Evolutionary conservation across 2,888 invertebrate species (phyloP), one percentile per base, ranked within the genome.

Genomic region (Prionchulus punctatus): DNA sequence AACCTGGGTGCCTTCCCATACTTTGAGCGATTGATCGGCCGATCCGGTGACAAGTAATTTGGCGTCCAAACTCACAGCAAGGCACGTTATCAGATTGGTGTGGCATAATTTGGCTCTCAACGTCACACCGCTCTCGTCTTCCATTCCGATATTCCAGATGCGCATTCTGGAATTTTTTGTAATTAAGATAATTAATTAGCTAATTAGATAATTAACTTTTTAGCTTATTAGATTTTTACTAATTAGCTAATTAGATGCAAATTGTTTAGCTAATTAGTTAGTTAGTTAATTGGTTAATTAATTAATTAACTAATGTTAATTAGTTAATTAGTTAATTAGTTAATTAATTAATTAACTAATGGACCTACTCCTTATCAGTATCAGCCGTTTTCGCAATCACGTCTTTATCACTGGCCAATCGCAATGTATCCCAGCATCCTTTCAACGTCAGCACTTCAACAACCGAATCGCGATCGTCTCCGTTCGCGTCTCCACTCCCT

Each of bases 1-100:
- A n/a, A n/a, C n/a, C n/a, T n/a, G n/a, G n/a, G 82, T 80, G 1
- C 86, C 78, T 69, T 88, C 86, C 90, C 90, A 91, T 2, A 91
- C 86, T 75, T 91, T 91, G 2, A 91, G 77, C 0, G 89, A 89
- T 82, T 84, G 85, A 69, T 91, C 91, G 68, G 83, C 80, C 0
- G 89, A 85, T 0, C 87, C 86, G 0, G 88, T 88, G 56, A 88
- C 85, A 2, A 88, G 79, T 60, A 84, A 82, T 59, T 83, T 80
- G 1, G 85, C 84, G 70, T 86, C 86, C 1, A 82, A 80, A 0
- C 86, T 87, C 23, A 86, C 78, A 7, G 84, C 84, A 62, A 85
- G 82, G 69, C 87, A 87, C 0, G 85, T 85, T 60, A 88, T 83
- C 52, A 85, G 80, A 65, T 86, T 86, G 1, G 84, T 83, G 72